These are phyloP conservation scores for Pluvialis apricaria DNA, from an alignment of 2,113 vertebrate species.

Conservation along the genomic window DNA sequence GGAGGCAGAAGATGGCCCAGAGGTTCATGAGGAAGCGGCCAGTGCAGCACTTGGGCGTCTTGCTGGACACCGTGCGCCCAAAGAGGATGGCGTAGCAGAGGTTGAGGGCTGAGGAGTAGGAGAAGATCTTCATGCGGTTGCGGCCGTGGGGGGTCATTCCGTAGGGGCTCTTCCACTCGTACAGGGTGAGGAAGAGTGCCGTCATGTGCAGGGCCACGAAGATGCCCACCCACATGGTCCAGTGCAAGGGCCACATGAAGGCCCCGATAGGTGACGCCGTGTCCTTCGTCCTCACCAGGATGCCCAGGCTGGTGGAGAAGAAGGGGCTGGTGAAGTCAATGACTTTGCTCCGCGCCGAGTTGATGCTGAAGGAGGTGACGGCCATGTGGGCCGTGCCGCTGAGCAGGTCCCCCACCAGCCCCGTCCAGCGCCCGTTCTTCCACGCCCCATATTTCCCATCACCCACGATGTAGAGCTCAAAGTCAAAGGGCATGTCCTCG, in stretches of 20 bases:
- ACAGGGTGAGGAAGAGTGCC: slow-evolving; percentile 93
- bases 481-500: slow-evolving; percentile 88
- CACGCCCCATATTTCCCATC: slow-evolving; percentile 90
- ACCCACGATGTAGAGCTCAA: slow-evolving; percentile 92
- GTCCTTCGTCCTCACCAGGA: slow-evolving; percentile 90
- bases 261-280: slow-evolving; percentile 90
- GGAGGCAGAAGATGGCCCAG: slow-evolving; percentile 96
- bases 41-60: slow-evolving; percentile 95
- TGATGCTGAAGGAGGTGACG: slow-evolving; percentile 95
- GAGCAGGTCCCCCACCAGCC: slow-evolving; percentile 91
- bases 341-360: slow-evolving; percentile 89
- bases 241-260: slow-evolving; percentile 97
- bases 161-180: slow-evolving; percentile 96
- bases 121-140: slow-evolving; percentile 90
- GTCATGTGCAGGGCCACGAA: slow-evolving; percentile 91
- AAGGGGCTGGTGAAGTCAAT: slow-evolving; percentile 97
- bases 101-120: slow-evolving; percentile 95
- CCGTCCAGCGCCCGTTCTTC: slow-evolving; percentile 89
- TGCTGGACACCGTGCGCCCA: slow-evolving; percentile 91
- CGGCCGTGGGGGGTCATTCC: slow-evolving; percentile 93
- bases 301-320: slow-evolving; percentile 97
- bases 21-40: slow-evolving; percentile 97
- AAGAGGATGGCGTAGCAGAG: slow-evolving; percentile 98
- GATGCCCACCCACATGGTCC: slow-evolving; percentile 97
- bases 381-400: slow-evolving; percentile 91